Percentiles rank a stretch among this genome's conserved stretches.
Evolutionary conservation across 2,797 vertebrate genomes (phyloP).

Genomic region (Melanotaenia trifasciata): DNA sequence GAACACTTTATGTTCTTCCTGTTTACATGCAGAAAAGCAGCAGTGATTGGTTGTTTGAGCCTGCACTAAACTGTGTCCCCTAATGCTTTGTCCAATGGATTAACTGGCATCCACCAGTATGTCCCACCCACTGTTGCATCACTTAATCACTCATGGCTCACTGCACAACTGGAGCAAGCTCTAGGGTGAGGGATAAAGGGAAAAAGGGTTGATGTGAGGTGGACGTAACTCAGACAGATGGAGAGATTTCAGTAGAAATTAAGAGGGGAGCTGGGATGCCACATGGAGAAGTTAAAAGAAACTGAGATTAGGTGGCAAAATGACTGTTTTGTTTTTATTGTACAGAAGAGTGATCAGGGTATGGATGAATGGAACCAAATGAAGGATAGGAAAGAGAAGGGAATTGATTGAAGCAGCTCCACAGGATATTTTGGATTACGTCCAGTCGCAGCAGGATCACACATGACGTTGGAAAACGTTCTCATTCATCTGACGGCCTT

Average conservation of each 20-base stretch:
- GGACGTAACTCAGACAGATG: conserved; percentile 49
- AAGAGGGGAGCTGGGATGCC: conserved; percentile 31
- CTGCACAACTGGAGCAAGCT: conserved; percentile 70
- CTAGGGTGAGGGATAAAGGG: conserved; percentile 35
- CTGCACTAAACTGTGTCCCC: conserved; percentile 4
- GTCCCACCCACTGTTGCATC: conserved; percentile 73
- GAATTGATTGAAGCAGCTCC: conserved; percentile 11
- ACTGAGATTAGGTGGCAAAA: conserved; percentile 13
- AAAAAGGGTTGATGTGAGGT: conserved; percentile 29
- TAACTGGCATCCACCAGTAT: conserved; percentile 32
- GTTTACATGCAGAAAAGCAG: conserved; percentile 34
- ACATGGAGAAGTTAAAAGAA: conserved; percentile 18
- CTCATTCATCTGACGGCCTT: neutral
- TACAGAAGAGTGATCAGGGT: conserved; percentile 5
- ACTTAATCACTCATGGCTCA: conserved; percentile 73
- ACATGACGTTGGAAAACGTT: neutral
- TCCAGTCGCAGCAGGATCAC: conserved; percentile 8
- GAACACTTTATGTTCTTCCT: conserved; percentile 48
- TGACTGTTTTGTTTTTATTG: neutral
- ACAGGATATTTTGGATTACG: conserved; percentile 17
- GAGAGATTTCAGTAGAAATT: conserved; percentile 51
- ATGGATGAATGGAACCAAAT: conserved; percentile 5
- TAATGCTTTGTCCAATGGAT: conserved; percentile 55
- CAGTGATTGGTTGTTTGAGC: conserved; percentile 49
- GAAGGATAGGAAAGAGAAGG: neutral